Percentiles rank a stretch among this genome's conserved stretches.
phyloP scores from a whole-genome alignment of 2,888 invertebrate genomes.

The Dyspetes luteomarginatus region DNA sequence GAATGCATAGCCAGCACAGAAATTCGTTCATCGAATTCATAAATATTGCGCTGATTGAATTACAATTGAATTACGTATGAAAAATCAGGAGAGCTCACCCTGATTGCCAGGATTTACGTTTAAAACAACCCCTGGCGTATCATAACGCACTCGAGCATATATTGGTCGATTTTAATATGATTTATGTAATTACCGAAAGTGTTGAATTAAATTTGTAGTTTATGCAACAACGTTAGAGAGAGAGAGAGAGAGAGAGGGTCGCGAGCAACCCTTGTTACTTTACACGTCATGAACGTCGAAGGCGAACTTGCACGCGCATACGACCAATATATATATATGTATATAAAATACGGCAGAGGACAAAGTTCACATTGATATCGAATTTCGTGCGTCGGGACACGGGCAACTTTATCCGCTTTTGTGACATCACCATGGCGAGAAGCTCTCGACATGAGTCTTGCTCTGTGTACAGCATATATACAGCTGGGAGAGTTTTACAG shows the following conservation, averaged over 20 bases:
- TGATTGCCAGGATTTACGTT: too few species aligned
- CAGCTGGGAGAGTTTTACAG: slow-evolving; percentile 6
- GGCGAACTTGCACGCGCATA: not conserved
- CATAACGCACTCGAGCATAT: too few species aligned
- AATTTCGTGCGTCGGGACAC: slow-evolving; percentile 36
- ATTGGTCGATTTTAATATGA: not conserved
- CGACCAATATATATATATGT: too few species aligned
- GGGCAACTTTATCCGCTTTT: slow-evolving; percentile 24
- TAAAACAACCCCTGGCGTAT: too few species aligned
- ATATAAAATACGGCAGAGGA: slow-evolving; percentile 3
- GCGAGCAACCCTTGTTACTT: not conserved
- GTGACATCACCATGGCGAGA: slow-evolving; percentile 16
- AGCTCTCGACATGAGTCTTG: slow-evolving; percentile 30
- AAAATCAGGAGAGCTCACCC: too few species aligned
- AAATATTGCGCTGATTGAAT: slow-evolving; percentile 43
- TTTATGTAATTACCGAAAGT: not conserved
- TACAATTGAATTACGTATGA: slow-evolving; percentile 16
- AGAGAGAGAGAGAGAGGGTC: not conserved
- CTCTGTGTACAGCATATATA: slow-evolving; percentile 17
- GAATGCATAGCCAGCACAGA: too few species aligned
- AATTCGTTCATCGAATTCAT: slow-evolving; percentile 41
- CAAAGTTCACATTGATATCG: slow-evolving; percentile 38
- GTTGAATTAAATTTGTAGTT: slow-evolving; percentile 5
- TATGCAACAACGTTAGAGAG: not conserved
- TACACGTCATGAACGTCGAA: not conserved